phyloP scores from a whole-genome alignment of 2,888 invertebrate species.

The Macropis europaea region DNA sequence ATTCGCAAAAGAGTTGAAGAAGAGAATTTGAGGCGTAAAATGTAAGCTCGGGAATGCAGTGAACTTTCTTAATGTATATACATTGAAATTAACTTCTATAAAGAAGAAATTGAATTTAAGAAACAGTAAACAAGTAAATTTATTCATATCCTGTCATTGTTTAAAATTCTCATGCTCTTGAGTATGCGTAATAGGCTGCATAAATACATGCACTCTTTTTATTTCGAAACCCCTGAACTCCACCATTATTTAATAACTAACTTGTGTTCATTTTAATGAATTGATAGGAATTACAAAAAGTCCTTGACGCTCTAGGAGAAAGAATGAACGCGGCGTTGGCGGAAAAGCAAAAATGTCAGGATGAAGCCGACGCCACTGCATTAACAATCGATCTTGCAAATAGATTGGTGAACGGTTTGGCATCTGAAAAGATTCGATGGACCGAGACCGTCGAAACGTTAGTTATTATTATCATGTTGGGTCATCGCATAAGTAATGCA shows the following conservation, averaged over 20 bases:
- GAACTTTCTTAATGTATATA: too few relatives aligned
- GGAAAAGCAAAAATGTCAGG: constrained; percentile 94
- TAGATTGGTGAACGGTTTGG: constrained; percentile 94
- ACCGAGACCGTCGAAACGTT: constrained; percentile 84
- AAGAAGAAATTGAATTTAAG: too few relatives aligned
- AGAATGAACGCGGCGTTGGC: constrained; percentile 93
- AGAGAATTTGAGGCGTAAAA: too few relatives aligned
- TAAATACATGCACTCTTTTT: neutral
- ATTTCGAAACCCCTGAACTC: too few relatives aligned
- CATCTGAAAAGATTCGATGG: constrained; percentile 95
- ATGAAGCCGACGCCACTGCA: constrained; percentile 94
- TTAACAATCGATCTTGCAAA: constrained; percentile 95
- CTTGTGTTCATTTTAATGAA: neutral
- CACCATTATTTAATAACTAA: neutral
- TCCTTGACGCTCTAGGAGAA: constrained; percentile 87
- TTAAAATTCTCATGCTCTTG: too few relatives aligned
- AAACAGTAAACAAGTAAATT: too few relatives aligned
- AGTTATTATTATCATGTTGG: neutral
- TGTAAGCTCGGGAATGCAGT: too few relatives aligned
- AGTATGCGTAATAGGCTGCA: too few relatives aligned
- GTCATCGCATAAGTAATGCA: too few relatives aligned
- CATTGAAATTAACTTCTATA: too few relatives aligned
- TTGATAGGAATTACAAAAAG: constrained; percentile 86
- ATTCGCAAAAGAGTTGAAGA: too few relatives aligned
- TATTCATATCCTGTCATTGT: too few relatives aligned